Conservation (phyloP, 1,140 invertebrate species). For the Pomacea maculata region DNA sequence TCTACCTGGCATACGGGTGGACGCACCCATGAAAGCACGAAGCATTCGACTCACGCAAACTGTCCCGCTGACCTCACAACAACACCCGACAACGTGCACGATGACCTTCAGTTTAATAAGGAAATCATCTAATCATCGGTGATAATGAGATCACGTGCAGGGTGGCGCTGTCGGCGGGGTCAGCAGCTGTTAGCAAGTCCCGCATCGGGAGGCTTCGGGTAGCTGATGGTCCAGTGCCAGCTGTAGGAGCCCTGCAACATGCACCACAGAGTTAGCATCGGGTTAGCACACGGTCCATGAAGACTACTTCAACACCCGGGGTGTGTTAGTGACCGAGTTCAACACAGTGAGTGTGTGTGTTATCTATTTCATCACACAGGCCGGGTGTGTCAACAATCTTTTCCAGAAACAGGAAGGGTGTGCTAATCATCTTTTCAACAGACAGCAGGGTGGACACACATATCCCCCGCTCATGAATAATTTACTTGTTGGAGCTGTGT, state of each 20-base stretch:
- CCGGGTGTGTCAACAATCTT: neutral
- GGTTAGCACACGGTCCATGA: too few relatives aligned
- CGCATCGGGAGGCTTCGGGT: neutral
- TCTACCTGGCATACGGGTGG: too few relatives aligned
- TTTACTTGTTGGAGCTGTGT: too few relatives aligned
- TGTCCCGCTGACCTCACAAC: too few relatives aligned
- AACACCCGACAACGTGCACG: too few relatives aligned
- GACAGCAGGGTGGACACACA: neutral
- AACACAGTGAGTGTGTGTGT: neutral
- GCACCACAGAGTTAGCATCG: neutral
- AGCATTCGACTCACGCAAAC: too few relatives aligned
- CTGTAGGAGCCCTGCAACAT: conserved; percentile 4
- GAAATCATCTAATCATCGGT: too few relatives aligned
- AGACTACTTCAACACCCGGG: neutral
- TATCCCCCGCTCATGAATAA: too few relatives aligned
- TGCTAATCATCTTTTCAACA: neutral
- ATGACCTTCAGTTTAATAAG: too few relatives aligned
- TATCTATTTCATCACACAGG: neutral
- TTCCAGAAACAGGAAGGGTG: neutral
- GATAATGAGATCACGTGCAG: too few relatives aligned
- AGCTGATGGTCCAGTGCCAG: conserved; percentile 10
- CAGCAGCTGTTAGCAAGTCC: neutral
- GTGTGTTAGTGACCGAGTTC: neutral
- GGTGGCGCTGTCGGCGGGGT: too few relatives aligned
- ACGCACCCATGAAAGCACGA: too few relatives aligned